Evolutionary conservation across 1,140 invertebrate species (phyloP).

Genomic region (Mylabris phalerata): DNA sequence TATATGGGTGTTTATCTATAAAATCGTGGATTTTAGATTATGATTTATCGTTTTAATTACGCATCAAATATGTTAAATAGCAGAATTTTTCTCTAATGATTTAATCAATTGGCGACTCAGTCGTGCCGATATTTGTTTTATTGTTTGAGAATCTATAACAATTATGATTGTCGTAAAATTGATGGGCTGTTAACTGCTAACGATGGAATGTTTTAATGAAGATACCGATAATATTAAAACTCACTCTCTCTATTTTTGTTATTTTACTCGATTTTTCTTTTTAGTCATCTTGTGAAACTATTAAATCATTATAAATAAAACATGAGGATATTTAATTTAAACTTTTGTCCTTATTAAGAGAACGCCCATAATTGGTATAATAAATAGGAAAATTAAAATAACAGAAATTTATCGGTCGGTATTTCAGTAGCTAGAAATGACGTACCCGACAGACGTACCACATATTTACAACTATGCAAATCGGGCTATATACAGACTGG

Average conservation of each 20-base stretch:
- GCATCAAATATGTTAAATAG: not conserved
- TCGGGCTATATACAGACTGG: conserved; percentile 6
- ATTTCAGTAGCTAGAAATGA: conserved; percentile 23
- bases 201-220: conserved; percentile 7
- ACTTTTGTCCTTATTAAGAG: conserved; percentile 17
- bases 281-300: conserved; percentile 5
- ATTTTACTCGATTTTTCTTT: not conserved
- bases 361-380: conserved; percentile 24
- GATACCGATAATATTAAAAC: not conserved
- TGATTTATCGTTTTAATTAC: too few species aligned
- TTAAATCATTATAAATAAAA: conserved; percentile 25
- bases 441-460: conserved; percentile 18
- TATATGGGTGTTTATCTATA: conserved; percentile 11
- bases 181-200: conserved; percentile 11
- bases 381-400: conserved; percentile 29
- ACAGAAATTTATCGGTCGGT: conserved; percentile 25
- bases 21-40: not conserved
- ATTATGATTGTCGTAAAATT: not conserved
- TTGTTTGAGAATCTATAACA: not conserved
- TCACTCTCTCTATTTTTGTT: too few species aligned
- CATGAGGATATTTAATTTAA: conserved; percentile 20
- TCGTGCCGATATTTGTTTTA: not conserved
- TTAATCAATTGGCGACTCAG: not conserved
- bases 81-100: not conserved
- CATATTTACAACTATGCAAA: conserved; percentile 28